These are phyloP conservation scores for Drosophila sp. DNA, from an alignment of 1,140 invertebrate species.

Conservation along the genomic window DNA sequence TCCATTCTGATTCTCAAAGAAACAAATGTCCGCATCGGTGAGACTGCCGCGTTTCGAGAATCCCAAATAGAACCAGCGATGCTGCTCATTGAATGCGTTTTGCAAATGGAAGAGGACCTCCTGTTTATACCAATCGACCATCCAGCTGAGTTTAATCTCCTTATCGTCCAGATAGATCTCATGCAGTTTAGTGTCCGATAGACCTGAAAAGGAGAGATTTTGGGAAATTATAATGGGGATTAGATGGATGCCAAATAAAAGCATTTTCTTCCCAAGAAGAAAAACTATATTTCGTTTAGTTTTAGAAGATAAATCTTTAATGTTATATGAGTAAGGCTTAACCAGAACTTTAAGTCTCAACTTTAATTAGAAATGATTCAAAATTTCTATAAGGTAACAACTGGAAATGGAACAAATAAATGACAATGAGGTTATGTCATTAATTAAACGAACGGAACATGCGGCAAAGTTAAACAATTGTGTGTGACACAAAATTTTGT, in stretches of 20 bases:
- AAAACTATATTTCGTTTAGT: too few relatives aligned
- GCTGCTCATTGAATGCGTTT: slow-evolving; percentile 80
- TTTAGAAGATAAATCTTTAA: too few relatives aligned
- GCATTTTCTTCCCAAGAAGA: too few relatives aligned
- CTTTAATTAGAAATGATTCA: too few relatives aligned
- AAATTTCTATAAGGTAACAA: too few relatives aligned
- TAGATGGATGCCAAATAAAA: not conserved
- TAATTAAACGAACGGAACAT: too few relatives aligned
- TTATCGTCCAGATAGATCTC: slow-evolving; percentile 78
- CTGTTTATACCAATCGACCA: slow-evolving; percentile 83
- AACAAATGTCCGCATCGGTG: slow-evolving; percentile 92
- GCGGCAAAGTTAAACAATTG: too few relatives aligned
- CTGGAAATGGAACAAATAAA: too few relatives aligned
- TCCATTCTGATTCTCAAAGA: slow-evolving; percentile 86
- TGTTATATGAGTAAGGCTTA: too few relatives aligned
- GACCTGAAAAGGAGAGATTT: slow-evolving; percentile 38
- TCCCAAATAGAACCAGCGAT: slow-evolving; percentile 92
- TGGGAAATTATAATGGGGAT: not conserved
- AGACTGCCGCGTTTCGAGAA: slow-evolving; percentile 95
- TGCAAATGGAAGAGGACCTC: slow-evolving; percentile 82
- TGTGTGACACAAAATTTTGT: too few relatives aligned
- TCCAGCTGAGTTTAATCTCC: slow-evolving; percentile 82
- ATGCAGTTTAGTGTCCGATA: slow-evolving; percentile 81
- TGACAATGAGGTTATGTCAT: too few relatives aligned
- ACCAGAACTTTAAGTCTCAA: too few relatives aligned